phyloP scores from a whole-genome alignment of 2,888 invertebrate species.

The Epinotia bilunana region DNA sequence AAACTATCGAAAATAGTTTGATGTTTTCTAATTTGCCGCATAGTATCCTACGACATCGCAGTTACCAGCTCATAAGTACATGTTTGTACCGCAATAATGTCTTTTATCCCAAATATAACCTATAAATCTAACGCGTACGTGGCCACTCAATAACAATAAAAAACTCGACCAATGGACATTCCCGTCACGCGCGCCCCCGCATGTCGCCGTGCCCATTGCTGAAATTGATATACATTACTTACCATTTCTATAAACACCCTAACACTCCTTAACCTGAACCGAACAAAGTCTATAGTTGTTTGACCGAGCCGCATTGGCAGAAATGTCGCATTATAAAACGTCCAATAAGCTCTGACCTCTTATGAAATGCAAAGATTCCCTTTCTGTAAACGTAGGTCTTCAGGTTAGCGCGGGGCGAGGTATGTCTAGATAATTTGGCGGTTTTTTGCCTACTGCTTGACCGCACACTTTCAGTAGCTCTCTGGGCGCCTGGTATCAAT shows the following conservation, averaged over 20 bases:
- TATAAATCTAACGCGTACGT: slow-evolving; percentile 54
- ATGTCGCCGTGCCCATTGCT: slow-evolving; percentile 77
- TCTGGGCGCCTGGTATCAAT: slow-evolving; percentile 76
- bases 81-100: slow-evolving; percentile 16
- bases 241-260: slow-evolving; percentile 51
- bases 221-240: slow-evolving; percentile 80
- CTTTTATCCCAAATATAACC: slow-evolving; percentile 38
- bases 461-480: slow-evolving; percentile 67
- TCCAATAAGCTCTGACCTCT: slow-evolving; percentile 61
- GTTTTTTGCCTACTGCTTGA: slow-evolving; percentile 61
- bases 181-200: slow-evolving; percentile 74
- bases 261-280: slow-evolving; percentile 51
- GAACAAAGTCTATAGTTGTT: slow-evolving; percentile 56
- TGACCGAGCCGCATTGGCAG: slow-evolving; percentile 24
- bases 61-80: slow-evolving; percentile 1
- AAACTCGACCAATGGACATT: slow-evolving; percentile 72
- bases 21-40: no score
- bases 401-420: slow-evolving; percentile 42
- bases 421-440: slow-evolving; percentile 53
- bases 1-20: background rate
- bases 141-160: slow-evolving; percentile 80
- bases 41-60: background rate
- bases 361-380: slow-evolving; percentile 40
- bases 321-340: slow-evolving; percentile 47
- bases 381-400: slow-evolving; percentile 41